phyloP scores from a whole-genome alignment of 2,888 invertebrate genomes.

The Hetaerina titia region DNA sequence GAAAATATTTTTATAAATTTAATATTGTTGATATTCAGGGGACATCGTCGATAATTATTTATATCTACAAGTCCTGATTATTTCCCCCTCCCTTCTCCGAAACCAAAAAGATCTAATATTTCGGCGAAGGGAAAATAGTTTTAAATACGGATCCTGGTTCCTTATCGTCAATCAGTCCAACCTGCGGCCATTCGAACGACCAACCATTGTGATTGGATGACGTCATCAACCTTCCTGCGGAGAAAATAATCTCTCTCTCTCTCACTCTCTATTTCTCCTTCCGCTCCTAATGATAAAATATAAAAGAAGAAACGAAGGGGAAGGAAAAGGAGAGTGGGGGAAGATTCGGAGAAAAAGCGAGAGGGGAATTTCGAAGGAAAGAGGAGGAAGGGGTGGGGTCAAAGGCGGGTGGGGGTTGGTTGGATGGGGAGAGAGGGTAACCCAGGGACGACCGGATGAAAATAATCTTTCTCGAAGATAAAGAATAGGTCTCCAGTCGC shows the following conservation, averaged over 20 bases:
- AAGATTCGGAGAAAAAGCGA: neutral
- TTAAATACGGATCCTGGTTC: neutral
- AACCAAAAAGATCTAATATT: neutral
- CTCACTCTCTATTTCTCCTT: neutral
- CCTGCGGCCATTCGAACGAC: neutral
- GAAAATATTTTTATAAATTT: neutral
- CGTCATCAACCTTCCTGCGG: slow-evolving; percentile 20
- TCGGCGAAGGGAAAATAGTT: no score
- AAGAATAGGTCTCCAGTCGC: slow-evolving; percentile 56
- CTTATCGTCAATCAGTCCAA: neutral
- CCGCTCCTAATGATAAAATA: slow-evolving; percentile 42
- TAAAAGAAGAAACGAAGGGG: neutral
- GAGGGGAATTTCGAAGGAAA: neutral
- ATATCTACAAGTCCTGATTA: neutral
- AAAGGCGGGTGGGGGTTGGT: neutral
- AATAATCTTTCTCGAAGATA: slow-evolving; percentile 57
- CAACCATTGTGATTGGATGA: neutral
- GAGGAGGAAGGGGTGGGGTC: neutral
- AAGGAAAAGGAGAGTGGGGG: neutral
- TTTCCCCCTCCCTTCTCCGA: neutral
- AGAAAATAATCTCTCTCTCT: neutral
- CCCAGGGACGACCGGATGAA: slow-evolving; percentile 3
- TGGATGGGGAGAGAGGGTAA: neutral
- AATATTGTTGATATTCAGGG: neutral
- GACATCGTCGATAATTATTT: neutral